These are phyloP conservation scores for Tapirus indicus DNA, from an alignment of 2,797 vertebrate species.

Conservation along the genomic window DNA sequence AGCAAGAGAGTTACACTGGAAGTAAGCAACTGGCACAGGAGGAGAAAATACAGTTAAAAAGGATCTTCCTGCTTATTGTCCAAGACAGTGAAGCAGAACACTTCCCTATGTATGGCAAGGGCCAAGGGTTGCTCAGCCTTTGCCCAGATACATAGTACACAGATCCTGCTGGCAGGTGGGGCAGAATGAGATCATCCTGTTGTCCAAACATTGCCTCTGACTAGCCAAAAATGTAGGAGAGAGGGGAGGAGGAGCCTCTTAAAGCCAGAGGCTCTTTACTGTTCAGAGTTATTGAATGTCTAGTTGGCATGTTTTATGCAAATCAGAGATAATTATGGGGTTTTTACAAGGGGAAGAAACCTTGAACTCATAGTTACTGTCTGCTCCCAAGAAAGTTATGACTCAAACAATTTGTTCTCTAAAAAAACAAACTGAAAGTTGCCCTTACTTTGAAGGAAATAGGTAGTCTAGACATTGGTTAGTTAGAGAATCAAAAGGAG, in stretches of 20 bases:
- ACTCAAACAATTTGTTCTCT: conserved; percentile 28
- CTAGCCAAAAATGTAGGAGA: conserved; percentile 69
- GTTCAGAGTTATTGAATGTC: conserved; percentile 53
- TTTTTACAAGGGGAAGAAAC: conserved; percentile 55
- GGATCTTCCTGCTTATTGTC: conserved; percentile 73
- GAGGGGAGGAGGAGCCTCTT: not conserved
- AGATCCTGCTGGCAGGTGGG: conserved; percentile 79
- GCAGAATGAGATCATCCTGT: conserved; percentile 73
- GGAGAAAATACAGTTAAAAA: conserved; percentile 66
- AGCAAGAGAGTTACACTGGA: conserved; percentile 62
- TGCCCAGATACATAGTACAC: conserved; percentile 72
- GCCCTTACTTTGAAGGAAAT: not conserved
- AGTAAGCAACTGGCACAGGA: conserved; percentile 45
- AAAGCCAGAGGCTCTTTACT: conserved; percentile 80
- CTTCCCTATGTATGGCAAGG: conserved; percentile 56
- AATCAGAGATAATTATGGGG: conserved; percentile 43
- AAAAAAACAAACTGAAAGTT: conserved; percentile 11
- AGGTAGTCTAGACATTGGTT: not conserved
- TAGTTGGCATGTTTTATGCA: conserved; percentile 61
- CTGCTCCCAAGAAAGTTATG: conserved; percentile 53
- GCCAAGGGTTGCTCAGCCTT: conserved; percentile 38
- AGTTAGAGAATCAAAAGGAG: not conserved
- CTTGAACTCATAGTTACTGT: not conserved
- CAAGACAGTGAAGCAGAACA: conserved; percentile 69
- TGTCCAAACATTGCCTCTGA: conserved; percentile 53